Conservation (phyloP, 2,888 invertebrate genomes). For the Lordiphosa andalusiaca region DNA sequence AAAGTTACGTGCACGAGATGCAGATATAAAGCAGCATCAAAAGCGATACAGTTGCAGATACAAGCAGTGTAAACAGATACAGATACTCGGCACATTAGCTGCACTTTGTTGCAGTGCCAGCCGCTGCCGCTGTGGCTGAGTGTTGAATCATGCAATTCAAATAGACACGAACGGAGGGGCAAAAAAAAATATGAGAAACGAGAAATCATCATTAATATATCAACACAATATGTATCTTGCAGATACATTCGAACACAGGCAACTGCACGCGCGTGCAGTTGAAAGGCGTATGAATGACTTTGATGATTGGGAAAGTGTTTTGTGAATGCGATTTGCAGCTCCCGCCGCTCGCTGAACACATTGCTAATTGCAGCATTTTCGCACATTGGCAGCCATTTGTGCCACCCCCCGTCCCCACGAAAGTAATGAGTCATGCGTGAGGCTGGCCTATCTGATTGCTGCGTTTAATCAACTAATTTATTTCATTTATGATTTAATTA, state of each 20-base stretch:
- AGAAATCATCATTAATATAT: conserved; percentile 73
- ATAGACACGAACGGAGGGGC: conserved; percentile 56
- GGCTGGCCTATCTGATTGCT: conserved; percentile 26
- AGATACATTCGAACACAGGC: conserved; percentile 31
- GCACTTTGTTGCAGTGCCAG: conserved; percentile 19
- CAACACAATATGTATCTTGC: conserved; percentile 62
- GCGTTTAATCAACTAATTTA: conserved; percentile 53
- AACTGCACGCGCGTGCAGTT: conserved; percentile 56
- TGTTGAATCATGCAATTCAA: conserved; percentile 71
- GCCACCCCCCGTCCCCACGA: neutral
- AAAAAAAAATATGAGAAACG: conserved; percentile 59
- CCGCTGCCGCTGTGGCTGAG: conserved; percentile 23
- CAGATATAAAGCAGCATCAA: conserved; percentile 28
- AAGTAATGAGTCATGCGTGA: conserved; percentile 55
- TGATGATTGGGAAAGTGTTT: conserved; percentile 75
- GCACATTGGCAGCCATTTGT: conserved; percentile 57
- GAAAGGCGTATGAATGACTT: conserved; percentile 70
- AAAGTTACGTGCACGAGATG: conserved; percentile 45
- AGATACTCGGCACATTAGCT: conserved; percentile 40
- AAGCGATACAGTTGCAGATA: conserved; percentile 31
- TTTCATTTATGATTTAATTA: conserved; percentile 66
- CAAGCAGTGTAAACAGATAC: conserved; percentile 46
- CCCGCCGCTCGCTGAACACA: conserved; percentile 11
- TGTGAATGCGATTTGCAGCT: conserved; percentile 44
- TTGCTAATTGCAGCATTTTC: conserved; percentile 69